Evolutionary conservation across 1,140 invertebrate species (phyloP), one percentile per base, ranked within the genome.

Genomic region (Drosophila punjabiensis): DNA sequence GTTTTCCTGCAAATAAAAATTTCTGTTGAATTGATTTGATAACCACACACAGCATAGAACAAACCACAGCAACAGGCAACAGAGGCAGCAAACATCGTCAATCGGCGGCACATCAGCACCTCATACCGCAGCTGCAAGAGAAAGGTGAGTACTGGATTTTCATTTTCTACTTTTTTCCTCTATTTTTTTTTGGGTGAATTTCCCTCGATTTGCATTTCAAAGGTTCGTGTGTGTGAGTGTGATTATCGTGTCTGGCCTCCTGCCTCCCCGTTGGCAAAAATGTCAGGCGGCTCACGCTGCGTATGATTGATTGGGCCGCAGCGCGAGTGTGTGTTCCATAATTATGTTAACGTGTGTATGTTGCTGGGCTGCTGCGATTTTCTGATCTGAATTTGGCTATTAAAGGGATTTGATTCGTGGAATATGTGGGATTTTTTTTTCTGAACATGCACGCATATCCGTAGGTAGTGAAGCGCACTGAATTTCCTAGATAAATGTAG

Each of bases 291-390:
- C 73, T 62, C 75, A 85, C 79, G 58, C 62, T 69, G 86, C 85
- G 85, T 89, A 86, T 89, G 85, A 89, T 89, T 89, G 85, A 89
- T 89, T 82, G 79, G 71, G 81, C 75, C 64, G 35, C 61, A n/a
- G 37, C 41, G 37, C 41, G 13, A 64, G 59, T 66, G 64, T 56
- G 52, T 43, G 33, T 62, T 20, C 73, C 35, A 43, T 69, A 71
- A 69, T 69, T 77, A 48, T 71, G 66, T 81, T 45, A 70, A 41
- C 45, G 28, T 50, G 28, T 45, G 24, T 48, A 9, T 63, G 60
- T 20, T 35, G n/a, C 11, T 1, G 63, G 41, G 62, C 55, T 45
- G 47, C 66, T 48, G 73, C 55, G 53, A 52, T 70, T 47, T 47
- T 70, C 1, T 13, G 30, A 13, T 48, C 11, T 43, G 48, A 14